A percentile compares a stretch with the other conserved stretches of the same genome.
phyloP scores from a whole-genome alignment of 1,140 invertebrate species.

The Drosophila bifasciata region DNA sequence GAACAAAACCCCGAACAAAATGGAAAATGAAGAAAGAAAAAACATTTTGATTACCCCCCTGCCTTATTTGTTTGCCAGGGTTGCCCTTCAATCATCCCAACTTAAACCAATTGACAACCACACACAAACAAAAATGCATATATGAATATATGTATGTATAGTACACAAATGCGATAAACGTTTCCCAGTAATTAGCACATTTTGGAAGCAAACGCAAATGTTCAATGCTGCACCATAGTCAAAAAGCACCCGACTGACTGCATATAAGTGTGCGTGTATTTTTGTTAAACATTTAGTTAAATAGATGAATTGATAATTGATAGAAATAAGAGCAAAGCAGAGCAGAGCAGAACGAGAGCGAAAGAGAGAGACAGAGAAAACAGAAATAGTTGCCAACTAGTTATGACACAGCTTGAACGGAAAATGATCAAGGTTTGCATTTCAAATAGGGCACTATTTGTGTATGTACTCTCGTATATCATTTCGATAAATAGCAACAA shows the following conservation, averaged over 20 bases:
- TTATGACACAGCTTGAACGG: background rate
- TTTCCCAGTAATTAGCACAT: conserved; percentile 75
- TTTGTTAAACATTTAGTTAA: conserved; percentile 46
- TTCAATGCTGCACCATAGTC: conserved; percentile 34
- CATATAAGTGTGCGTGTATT: conserved; percentile 9
- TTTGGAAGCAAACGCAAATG: conserved; percentile 41
- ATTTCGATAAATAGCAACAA: no score
- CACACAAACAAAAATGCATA: conserved; percentile 5
- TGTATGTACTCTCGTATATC: no score
- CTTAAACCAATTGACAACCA: conserved; percentile 50
- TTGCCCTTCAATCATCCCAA: conserved; percentile 58
- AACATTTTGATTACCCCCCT: background rate
- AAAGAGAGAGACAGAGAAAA: conserved; percentile 15
- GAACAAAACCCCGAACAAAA: conserved; percentile 15
- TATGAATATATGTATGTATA: no score
- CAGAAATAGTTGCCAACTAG: conserved; percentile 8
- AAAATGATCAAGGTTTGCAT: conserved; percentile 1
- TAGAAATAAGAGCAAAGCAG: conserved; percentile 27
- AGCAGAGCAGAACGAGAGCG: background rate
- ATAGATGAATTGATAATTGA: conserved; percentile 47
- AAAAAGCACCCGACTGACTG: conserved; percentile 19
- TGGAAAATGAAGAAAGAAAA: no score
- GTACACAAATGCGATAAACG: conserved; percentile 54
- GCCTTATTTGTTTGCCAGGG: conserved; percentile 27
- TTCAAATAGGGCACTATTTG: no score